Base-by-base conservation (phyloP, 2,888 invertebrate genomes). In the Acronicta aceris region DNA sequence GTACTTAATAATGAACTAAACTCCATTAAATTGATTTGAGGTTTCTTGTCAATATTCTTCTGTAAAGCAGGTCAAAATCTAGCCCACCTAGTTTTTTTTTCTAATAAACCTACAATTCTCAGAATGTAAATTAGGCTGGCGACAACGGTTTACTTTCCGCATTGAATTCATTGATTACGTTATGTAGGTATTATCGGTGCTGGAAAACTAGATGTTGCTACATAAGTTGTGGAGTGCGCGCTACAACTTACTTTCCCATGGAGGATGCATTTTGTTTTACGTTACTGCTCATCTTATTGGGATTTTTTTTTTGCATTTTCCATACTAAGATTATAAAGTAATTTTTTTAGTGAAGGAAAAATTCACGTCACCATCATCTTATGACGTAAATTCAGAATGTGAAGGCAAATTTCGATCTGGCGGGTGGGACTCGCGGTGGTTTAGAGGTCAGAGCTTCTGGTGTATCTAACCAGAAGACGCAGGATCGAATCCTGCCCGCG, bases 21-120 rank as follows among this genome's bases (percentile, higher is more conserved):
- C 13, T 13, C 12, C 36, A 38, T 38, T 38, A 38, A 0, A 38
- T 36, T 13, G 13, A n/a, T n/a, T 38, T 38, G 5, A 36, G 49
- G 10, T 40, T 7, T 43, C 33, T 43, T 5, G 40, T 9, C 38
- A 16, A 12, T 42, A 60, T 52, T 51, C n/a, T 38, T 10, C 36
- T 2, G 5, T 9, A 36, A 70, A 33, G 40, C 27, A 51, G 53
- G 42, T 55, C 48, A 25, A 49, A 70, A 57, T 59, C 38, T 61
- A 43, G 43, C 33, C 33, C 52, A 56, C 30, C 9, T 7, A 64
- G 38, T 56, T 67, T 52, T 64, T 57, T 41, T 17, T 64, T 56
- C 30, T 15, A 62, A 13, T 8, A 16, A 21, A 36, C 33, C 13
- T 10, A 2, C 0, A 10, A 27, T 68, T 50, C 65, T 38, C 5